Conservation (phyloP, 2,797 vertebrate species). For the Gymnothorax reevesii region DNA sequence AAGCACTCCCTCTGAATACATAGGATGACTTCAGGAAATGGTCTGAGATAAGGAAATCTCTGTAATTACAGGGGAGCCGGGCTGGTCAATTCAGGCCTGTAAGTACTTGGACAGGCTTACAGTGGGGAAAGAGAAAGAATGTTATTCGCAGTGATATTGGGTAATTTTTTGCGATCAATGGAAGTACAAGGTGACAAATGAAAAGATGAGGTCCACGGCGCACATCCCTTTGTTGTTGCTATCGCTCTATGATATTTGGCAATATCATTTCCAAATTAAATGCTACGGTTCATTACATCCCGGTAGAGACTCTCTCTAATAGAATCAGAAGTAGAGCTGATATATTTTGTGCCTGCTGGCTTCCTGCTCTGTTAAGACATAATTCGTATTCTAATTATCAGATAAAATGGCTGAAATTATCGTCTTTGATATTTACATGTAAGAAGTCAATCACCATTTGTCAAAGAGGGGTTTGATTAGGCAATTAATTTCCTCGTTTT, state of each 20-base stretch:
- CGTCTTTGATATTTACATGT: constrained; percentile 83
- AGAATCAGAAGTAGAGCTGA: constrained; percentile 87
- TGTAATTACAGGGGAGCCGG: constrained; percentile 84
- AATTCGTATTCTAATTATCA: constrained; percentile 88
- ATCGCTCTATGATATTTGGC: constrained; percentile 86
- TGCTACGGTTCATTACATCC: constrained; percentile 97
- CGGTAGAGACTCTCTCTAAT: constrained; percentile 81
- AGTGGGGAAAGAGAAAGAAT: constrained; percentile 46
- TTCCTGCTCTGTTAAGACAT: constrained; percentile 80
- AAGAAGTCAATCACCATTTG: constrained; percentile 76
- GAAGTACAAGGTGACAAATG: constrained; percentile 70
- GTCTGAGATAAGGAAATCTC: constrained; percentile 85
- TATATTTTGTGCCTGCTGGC: constrained; percentile 79
- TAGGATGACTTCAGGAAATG: constrained; percentile 79
- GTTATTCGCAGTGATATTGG: constrained; percentile 67
- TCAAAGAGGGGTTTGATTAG: constrained; percentile 70
- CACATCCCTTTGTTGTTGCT: constrained; percentile 75
- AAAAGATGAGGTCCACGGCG: constrained; percentile 71
- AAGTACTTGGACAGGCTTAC: constrained; percentile 66
- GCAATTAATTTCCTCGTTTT: constrained; percentile 65
- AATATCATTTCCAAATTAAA: constrained; percentile 98
- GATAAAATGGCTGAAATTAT: constrained; percentile 85
- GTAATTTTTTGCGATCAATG: constrained; percentile 75
- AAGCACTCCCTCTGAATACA: constrained; percentile 66
- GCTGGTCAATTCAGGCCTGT: constrained; percentile 82